Percentiles rank a stretch among this genome's conserved stretches.
These are phyloP conservation scores for Coenonympha arcania DNA, from an alignment of 2,888 invertebrate species.

Conservation along the genomic window DNA sequence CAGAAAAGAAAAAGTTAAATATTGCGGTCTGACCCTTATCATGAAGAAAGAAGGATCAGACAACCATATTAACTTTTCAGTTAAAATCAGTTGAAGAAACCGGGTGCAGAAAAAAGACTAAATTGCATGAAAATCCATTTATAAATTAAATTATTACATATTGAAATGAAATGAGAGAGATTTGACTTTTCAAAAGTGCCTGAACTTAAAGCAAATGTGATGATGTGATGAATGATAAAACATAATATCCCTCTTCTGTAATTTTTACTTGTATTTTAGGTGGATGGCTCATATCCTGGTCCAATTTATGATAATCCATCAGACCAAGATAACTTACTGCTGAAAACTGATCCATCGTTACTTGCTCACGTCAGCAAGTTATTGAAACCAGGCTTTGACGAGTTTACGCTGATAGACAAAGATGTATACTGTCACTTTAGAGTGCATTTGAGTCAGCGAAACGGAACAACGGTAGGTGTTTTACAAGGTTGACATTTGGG, in stretches of 20 bases:
- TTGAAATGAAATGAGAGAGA: too few relatives aligned
- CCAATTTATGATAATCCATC: constrained; percentile 55
- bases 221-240: too few relatives aligned
- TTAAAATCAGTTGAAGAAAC: too few relatives aligned
- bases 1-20: too few relatives aligned
- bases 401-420: constrained; percentile 50
- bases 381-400: constrained; percentile 50
- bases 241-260: neutral
- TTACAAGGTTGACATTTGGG: neutral
- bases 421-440: constrained; percentile 57
- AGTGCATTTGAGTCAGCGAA: constrained; percentile 39
- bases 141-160: too few relatives aligned
- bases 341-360: constrained; percentile 59
- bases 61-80: too few relatives aligned
- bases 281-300: constrained; percentile 45
- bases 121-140: too few relatives aligned
- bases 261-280: constrained; percentile 31
- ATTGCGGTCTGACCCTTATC: too few relatives aligned
- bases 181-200: too few relatives aligned
- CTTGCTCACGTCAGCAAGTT: constrained; percentile 47
- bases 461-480: constrained; percentile 41
- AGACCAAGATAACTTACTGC: constrained; percentile 49
- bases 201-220: too few relatives aligned
- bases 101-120: too few relatives aligned
- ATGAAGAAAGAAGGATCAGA: too few relatives aligned